phyloP scores from a whole-genome alignment of 2,797 vertebrate species.

The Rhinichthys osculus region DNA sequence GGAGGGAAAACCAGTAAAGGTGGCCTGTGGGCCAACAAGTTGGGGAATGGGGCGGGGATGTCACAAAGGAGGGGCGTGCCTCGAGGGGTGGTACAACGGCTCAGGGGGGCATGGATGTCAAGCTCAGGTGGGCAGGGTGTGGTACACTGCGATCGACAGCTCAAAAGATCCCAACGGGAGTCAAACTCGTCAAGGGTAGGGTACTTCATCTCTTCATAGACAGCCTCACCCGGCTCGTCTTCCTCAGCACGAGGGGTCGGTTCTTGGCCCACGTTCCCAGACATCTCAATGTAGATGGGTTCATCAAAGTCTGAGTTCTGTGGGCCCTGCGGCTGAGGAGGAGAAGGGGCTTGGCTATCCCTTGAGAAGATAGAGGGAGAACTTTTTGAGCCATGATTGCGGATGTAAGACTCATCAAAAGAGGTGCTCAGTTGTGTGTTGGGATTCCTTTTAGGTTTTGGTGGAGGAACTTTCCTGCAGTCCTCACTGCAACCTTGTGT shows the following conservation, averaged over 20 bases:
- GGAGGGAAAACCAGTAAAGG: constrained; percentile 96
- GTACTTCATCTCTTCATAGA: constrained; percentile 99
- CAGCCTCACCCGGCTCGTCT: constrained; percentile 94
- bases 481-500: constrained; percentile 95
- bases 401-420: constrained; percentile 95
- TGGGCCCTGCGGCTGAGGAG: constrained; percentile 86
- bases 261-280: constrained; percentile 89
- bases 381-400: constrained; percentile 83
- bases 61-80: constrained; percentile 89
- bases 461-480: constrained; percentile 96
- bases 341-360: constrained; percentile 79
- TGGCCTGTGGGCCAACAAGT: constrained; percentile 93
- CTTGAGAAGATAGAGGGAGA: constrained; percentile 63
- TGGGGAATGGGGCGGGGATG: constrained; percentile 97
- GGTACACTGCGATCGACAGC: constrained; percentile 92
- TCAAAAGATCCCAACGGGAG: constrained; percentile 86
- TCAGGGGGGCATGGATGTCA: constrained; percentile 80
- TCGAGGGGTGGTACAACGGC: constrained; percentile 88
- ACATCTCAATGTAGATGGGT: constrained; percentile 99
- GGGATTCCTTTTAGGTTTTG: constrained; percentile 97
- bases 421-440: constrained; percentile 98
- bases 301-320: constrained; percentile 89
- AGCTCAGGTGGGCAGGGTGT: constrained; percentile 93
- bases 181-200: constrained; percentile 92
- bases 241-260: constrained; percentile 82